Evolutionary conservation across 2,797 vertebrate species (phyloP).

Genomic region (Selene dorsalis): DNA sequence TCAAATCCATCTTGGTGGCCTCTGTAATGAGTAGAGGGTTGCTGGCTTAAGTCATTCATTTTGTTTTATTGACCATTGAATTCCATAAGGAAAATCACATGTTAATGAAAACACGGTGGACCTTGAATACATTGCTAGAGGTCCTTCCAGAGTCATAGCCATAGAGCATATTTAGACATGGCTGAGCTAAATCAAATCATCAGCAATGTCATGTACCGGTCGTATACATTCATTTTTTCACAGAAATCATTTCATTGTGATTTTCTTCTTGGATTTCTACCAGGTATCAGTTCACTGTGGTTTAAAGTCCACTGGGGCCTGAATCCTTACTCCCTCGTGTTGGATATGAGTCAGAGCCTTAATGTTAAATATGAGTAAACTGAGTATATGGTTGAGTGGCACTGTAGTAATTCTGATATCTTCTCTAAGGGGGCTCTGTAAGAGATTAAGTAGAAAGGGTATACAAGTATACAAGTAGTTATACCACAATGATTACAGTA

Average conservation of each 20-base stretch:
- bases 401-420: constrained; percentile 31
- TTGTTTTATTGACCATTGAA: constrained; percentile 81
- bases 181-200: constrained; percentile 72
- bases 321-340: constrained; percentile 40
- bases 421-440: constrained; percentile 11
- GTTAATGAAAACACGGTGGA: constrained; percentile 74
- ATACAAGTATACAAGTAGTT: background rate
- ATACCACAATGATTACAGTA: constrained; percentile 35
- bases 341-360: constrained; percentile 21
- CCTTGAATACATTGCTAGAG: constrained; percentile 70
- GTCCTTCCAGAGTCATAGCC: constrained; percentile 57
- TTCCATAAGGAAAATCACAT: constrained; percentile 77
- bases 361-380: constrained; percentile 34
- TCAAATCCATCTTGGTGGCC: constrained; percentile 82
- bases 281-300: constrained; percentile 32
- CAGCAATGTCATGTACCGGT: constrained; percentile 56
- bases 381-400: background rate
- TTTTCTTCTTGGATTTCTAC: constrained; percentile 46
- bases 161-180: constrained; percentile 63
- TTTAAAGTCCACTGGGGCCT: constrained; percentile 48
- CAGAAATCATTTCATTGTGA: constrained; percentile 63
- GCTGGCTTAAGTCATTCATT: constrained; percentile 78
- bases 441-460: background rate
- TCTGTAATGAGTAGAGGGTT: constrained; percentile 74
- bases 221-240: constrained; percentile 58